Base-by-base conservation (phyloP, 2,888 invertebrate species). In the Microctonus brassicae region DNA sequence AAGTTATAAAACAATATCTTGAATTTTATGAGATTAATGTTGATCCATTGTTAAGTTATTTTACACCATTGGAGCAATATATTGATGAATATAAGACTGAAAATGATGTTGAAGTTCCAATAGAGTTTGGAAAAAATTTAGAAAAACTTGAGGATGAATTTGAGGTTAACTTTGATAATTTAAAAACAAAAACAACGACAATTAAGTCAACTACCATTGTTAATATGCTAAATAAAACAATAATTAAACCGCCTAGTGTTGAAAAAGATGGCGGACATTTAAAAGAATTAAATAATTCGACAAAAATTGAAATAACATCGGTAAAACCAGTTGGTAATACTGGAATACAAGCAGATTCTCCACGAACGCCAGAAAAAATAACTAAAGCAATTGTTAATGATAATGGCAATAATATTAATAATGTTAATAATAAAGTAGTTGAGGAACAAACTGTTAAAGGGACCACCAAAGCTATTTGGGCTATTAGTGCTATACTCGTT, bases 381-480 rank as follows among this genome's bases (percentile, higher is more conserved):
- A n/a, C 9, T 9, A 11, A 6, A 20, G 7, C 47, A 10, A 20
- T 11, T n/a, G 42, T 29, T 6, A 24, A 20, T 6, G 57, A 52
- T 13, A 10, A 29, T 17, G n/a, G n/a, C n/a, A n/a, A n/a, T n/a
- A n/a, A n/a, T n/a, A n/a, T n/a, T n/a, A n/a, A n/a, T n/a, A n/a
- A n/a, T n/a, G n/a, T n/a, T n/a, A 39, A 39, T 39, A 57, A 69
- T 11, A 20, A 36, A 36, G 42, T 20, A 65, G 60, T 6, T 47
- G 33, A 69, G 20, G 26, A 63, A 39, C 36, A 81, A 20, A 77
- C 77, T 42, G 73, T 78, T 67, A 84, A 82, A 61, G 79, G 77
- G 71, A 84, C 81, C 60, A 85, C 79, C 73, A 85, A 83, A 69
- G 85, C 86, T 34, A 82, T 84, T 17, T 86, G 84, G 82, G 84